These are phyloP conservation scores for Brachionus koreanus DNA, from an alignment of 1,140 invertebrate genomes.

Conservation along the genomic window DNA sequence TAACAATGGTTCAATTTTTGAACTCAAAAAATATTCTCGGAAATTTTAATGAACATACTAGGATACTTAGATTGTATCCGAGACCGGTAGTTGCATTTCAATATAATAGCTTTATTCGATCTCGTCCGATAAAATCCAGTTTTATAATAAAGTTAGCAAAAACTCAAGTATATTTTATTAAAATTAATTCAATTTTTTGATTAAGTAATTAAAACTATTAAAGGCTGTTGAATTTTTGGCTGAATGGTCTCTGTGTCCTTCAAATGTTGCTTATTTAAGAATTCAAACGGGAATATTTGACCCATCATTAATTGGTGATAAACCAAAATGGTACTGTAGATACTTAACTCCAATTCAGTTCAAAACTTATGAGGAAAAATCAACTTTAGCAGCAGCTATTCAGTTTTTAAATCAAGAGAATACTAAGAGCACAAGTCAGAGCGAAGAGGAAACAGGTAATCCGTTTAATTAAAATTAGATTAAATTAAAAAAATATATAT, in stretches of 20 bases:
- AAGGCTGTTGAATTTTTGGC: constrained; percentile 95
- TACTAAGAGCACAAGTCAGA: constrained; percentile 50
- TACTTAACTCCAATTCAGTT: constrained; percentile 70
- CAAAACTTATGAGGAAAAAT: constrained; percentile 80
- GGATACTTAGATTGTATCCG: constrained; percentile 90
- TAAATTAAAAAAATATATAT: too few relatives aligned
- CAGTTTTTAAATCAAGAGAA: constrained; percentile 72
- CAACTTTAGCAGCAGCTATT: constrained; percentile 71
- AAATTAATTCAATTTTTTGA: neutral
- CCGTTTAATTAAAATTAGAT: too few relatives aligned
- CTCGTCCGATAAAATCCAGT: constrained; percentile 73
- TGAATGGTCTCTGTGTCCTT: constrained; percentile 93
- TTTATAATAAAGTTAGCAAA: constrained; percentile 84
- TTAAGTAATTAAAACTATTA: neutral
- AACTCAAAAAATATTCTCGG: constrained; percentile 93
- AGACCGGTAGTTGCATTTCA: constrained; percentile 97
- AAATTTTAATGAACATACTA: constrained; percentile 94
- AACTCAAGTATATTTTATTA: constrained; percentile 64
- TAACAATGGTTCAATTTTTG: constrained; percentile 98
- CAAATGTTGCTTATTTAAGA: constrained; percentile 90
- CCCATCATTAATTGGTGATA: constrained; percentile 90
- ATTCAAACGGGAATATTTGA: constrained; percentile 92
- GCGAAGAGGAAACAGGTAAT: constrained; percentile 58
- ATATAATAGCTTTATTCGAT: constrained; percentile 92
- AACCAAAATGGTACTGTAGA: constrained; percentile 76